A percentile compares a stretch with the other conserved stretches of the same genome.
Evolutionary conservation across 2,888 invertebrate genomes (phyloP).

Genomic region (Agrotis clavis): DNA sequence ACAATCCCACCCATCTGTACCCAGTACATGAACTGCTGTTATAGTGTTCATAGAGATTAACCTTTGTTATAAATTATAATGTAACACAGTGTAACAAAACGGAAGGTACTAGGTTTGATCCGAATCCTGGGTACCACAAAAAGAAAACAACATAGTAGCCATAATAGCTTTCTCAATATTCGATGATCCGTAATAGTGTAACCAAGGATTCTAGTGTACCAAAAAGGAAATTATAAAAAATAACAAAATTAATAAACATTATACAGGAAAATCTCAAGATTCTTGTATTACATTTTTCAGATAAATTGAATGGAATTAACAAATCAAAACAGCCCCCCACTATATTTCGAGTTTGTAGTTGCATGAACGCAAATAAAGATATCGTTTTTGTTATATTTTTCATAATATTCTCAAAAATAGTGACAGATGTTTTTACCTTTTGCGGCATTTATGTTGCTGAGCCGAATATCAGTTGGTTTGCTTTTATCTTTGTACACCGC

Average conservation of each 20-base stretch:
- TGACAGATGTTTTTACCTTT: slow-evolving; percentile 94
- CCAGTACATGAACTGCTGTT: no score
- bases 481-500: slow-evolving; percentile 96
- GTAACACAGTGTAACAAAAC: no score
- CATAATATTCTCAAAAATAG: slow-evolving; percentile 40
- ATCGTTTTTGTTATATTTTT: slow-evolving; percentile 6
- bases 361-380: background rate
- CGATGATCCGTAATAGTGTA: background rate
- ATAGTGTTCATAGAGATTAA: no score
- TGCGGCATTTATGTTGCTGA: slow-evolving; percentile 99
- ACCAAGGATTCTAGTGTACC: background rate
- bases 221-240: background rate
- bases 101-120: background rate
- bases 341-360: background rate
- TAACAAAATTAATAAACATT: background rate
- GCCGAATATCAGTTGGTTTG: slow-evolving; percentile 98
- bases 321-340: background rate
- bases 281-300: background rate
- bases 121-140: background rate
- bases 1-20: no score
- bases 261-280: slow-evolving; percentile 32
- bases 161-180: background rate
- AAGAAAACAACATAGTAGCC: background rate
- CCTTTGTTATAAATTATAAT: no score
- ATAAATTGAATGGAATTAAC: background rate